Evolutionary conservation across 2,888 invertebrate species (phyloP).

Genomic region (Odontomyia ornata): DNA sequence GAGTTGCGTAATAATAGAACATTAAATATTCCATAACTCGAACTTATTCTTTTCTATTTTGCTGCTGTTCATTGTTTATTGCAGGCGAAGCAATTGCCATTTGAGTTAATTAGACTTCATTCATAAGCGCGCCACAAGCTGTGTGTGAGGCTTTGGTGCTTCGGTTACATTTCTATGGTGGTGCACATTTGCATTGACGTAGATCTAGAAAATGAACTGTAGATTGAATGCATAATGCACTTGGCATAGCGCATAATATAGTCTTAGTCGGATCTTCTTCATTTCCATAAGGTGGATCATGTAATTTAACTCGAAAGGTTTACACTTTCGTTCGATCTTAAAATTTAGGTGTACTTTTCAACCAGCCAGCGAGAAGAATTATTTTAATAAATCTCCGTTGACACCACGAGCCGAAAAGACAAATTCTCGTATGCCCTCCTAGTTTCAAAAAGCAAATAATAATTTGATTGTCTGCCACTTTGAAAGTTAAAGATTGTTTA

Average conservation of each 20-base stretch:
- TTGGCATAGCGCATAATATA: background rate
- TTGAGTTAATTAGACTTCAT: slow-evolving; percentile 28
- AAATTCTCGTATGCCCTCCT: too few relatives aligned
- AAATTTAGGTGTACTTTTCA: too few relatives aligned
- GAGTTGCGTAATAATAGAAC: slow-evolving; percentile 35
- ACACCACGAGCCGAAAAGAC: too few relatives aligned
- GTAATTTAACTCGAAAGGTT: background rate
- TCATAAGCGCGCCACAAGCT: background rate
- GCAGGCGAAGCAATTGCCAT: slow-evolving; percentile 16
- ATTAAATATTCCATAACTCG: slow-evolving; percentile 31
- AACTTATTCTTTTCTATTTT: slow-evolving; percentile 21
- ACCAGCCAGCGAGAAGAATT: too few relatives aligned
- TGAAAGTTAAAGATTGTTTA: too few relatives aligned
- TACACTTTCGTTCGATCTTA: background rate
- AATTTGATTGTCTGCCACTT: too few relatives aligned
- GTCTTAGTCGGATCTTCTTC: background rate
- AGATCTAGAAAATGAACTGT: background rate
- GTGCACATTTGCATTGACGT: background rate
- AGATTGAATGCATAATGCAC: background rate
- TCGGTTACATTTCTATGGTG: too few relatives aligned
- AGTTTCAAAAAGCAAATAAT: too few relatives aligned
- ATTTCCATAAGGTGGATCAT: background rate
- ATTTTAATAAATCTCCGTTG: too few relatives aligned
- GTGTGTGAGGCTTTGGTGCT: background rate
- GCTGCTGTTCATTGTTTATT: background rate